phyloP scores from a whole-genome alignment of 2,113 vertebrate genomes.

The Callorhinus ursinus region DNA sequence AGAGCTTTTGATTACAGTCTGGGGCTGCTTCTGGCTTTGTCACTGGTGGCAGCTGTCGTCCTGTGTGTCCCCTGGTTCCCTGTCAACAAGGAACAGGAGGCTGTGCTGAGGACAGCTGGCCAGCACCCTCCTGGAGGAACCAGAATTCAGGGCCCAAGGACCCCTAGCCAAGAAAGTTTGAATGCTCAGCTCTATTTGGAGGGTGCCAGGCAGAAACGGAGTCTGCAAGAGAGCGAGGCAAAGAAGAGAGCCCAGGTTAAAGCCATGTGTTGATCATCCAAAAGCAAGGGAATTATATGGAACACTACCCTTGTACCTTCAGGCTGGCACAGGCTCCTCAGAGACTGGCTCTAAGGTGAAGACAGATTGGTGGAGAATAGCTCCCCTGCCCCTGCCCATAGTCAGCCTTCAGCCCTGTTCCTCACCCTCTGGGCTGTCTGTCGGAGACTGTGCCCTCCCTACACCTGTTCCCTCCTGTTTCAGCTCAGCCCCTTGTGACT shows the following conservation, averaged over 20 bases:
- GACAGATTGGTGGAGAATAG: conserved; percentile 68
- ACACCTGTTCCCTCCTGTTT: background rate
- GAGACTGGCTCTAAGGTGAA: conserved; percentile 52
- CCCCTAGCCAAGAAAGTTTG: background rate
- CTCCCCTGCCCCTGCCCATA: background rate
- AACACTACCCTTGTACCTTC: conserved; percentile 58
- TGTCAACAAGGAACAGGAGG: conserved; percentile 17
- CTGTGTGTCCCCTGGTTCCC: background rate
- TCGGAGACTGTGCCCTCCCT: background rate
- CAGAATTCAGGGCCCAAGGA: background rate
- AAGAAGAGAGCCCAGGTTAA: background rate
- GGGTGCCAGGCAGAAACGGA: background rate
- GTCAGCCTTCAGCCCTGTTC: background rate
- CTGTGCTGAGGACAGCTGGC: background rate
- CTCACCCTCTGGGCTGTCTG: background rate
- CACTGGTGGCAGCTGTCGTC: background rate
- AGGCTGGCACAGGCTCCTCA: conserved; percentile 50
- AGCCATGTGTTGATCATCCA: background rate
- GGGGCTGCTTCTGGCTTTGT: conserved; percentile 29
- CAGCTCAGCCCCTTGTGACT: background rate
- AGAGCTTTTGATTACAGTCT: background rate
- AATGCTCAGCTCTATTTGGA: background rate
- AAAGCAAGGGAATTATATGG: conserved; percentile 67
- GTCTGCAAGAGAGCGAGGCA: background rate
- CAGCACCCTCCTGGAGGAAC: background rate